Percentiles rank a stretch among this genome's conserved stretches.
These are phyloP conservation scores for Seriola aureovittata DNA, from an alignment of 2,113 vertebrate genomes.

Conservation along the genomic window DNA sequence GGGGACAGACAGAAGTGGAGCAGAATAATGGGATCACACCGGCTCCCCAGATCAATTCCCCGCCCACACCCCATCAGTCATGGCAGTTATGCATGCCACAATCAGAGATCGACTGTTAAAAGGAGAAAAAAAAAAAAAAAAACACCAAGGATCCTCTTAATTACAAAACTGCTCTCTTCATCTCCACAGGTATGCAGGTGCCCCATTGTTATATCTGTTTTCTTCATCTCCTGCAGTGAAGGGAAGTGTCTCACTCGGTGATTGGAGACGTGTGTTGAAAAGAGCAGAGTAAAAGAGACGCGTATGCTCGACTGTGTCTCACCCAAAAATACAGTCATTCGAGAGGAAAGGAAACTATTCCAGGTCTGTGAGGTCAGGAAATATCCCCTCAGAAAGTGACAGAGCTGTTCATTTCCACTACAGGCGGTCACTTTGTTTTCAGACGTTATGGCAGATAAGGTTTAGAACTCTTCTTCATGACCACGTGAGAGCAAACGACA, in stretches of 20 bases:
- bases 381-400: background rate
- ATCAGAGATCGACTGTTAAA: constrained; percentile 60
- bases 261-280: background rate
- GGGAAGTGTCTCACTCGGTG: background rate
- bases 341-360: background rate
- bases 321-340: background rate
- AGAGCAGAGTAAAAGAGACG: background rate
- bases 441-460: background rate
- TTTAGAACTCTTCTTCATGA: background rate
- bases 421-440: background rate
- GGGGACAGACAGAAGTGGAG: constrained; percentile 63
- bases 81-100: constrained; percentile 72
- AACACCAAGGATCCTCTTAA: constrained; percentile 43
- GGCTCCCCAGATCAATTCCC: constrained; percentile 73
- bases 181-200: constrained; percentile 22
- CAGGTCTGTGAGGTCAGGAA: background rate
- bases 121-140: constrained; percentile 28
- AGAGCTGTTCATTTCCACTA: background rate
- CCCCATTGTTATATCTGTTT: constrained; percentile 33
- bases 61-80: constrained; percentile 73
- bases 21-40: constrained; percentile 70
- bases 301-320: background rate
- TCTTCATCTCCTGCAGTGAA: constrained; percentile 4
- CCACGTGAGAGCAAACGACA: background rate
- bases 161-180: constrained; percentile 54